These are phyloP conservation scores for Bellardia bayeri DNA, from an alignment of 2,888 invertebrate species.

Conservation along the genomic window DNA sequence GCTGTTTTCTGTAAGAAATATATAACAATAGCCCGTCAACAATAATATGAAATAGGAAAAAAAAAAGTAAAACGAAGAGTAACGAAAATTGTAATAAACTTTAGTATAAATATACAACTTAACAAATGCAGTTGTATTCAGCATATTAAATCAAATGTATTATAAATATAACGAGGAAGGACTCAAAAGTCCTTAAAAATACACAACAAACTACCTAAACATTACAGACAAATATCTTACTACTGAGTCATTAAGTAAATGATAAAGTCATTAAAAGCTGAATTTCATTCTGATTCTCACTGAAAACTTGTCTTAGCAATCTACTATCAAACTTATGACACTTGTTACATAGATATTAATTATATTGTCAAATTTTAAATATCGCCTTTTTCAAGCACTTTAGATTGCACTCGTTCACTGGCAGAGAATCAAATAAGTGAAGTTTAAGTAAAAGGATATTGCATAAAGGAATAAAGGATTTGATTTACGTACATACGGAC, in stretches of 20 bases:
- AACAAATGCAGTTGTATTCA: not conserved
- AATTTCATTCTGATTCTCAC: too few species aligned
- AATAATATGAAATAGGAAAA: not conserved
- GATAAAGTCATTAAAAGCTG: too few species aligned
- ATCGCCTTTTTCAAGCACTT: too few species aligned
- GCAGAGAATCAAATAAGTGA: too few species aligned
- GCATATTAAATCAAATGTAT: not conserved
- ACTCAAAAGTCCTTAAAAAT: not conserved
- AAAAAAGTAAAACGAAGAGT: not conserved
- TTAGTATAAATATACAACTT: not conserved
- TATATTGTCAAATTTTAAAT: too few species aligned
- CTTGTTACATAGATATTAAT: too few species aligned
- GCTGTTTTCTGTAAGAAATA: not conserved
- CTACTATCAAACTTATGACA: too few species aligned
- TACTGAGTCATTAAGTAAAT: too few species aligned
- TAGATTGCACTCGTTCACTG: too few species aligned
- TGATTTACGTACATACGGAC: conserved; percentile 1
- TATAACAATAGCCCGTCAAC: not conserved
- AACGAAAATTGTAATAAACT: not conserved
- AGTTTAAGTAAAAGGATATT: not conserved
- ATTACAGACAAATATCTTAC: too few species aligned
- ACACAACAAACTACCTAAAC: too few species aligned
- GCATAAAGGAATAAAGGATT: not conserved
- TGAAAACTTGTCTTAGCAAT: too few species aligned
- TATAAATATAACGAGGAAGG: not conserved